Evolutionary conservation across 2,797 vertebrate genomes (phyloP), one percentile per base, ranked within the genome.

Genomic region (Hemitrygon akajei): DNA sequence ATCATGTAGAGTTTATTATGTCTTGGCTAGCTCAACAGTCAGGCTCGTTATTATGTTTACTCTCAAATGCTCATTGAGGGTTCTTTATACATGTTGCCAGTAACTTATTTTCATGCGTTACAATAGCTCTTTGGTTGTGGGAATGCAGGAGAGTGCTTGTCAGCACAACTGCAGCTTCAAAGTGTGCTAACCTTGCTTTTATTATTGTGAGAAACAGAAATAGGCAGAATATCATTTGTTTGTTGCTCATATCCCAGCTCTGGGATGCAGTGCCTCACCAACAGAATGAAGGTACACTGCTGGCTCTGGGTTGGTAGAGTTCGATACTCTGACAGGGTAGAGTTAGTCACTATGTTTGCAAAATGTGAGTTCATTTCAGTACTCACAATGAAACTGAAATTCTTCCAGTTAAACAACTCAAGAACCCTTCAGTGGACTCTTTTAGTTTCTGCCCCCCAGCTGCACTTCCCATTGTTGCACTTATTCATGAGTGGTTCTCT

Each of bases 21-120:
- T 56, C 71, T 86, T 93, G 91, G 71, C 37, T n/a, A 56, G 91
- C 71, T 93, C 66, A 37, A 20, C 86, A 37, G 86, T 69, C 60
- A 73, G 16, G 69, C 71, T 76, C 69, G 69, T 20, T n/a, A 69
- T 37, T 93, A 56, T 25, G 47, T 16, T 93, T 75, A 76, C 73
- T 76, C 71, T 30, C 37, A 75, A 76, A 76, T 40, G 22, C 66
- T 25, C 89, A 91, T 56, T 75, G 37, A 76, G 47, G 5, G 71
- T 11, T 93, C 47, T 75, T 58, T 69, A 25, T 89, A n/a, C 60
- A 22, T 89, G 86, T 69, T 69, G 20, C n/a, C n/a, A 30, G 30
- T 87, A 58, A 34, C 58, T 87, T 60, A 69, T 66, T 37, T 89
- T 89, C 34, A 89, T 66, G 86, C 14, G 14, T 37, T 66, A 22